Conservation (phyloP, 2,797 vertebrate genomes). For the Aldrovandia affinis region DNA sequence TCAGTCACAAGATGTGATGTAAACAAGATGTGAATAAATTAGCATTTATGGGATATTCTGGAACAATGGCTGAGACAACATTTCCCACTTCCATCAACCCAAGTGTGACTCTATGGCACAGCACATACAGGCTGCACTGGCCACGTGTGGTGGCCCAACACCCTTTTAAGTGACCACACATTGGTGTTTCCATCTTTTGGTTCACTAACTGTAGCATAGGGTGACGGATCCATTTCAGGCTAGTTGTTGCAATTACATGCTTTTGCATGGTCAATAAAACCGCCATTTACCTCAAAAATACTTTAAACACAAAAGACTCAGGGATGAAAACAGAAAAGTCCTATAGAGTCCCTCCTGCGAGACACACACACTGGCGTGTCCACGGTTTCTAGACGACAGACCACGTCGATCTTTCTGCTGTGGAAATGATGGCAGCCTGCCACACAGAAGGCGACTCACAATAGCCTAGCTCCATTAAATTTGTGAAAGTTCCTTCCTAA, state of each 20-base stretch:
- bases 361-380: conserved; percentile 47
- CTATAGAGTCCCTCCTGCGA: not conserved
- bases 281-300: not conserved
- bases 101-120: no score
- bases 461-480: conserved; percentile 97
- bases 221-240: not conserved
- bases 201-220: no score
- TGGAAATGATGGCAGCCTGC: conserved; percentile 80
- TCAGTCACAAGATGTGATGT: no score
- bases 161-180: no score
- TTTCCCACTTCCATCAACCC: no score
- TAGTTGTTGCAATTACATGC: not conserved
- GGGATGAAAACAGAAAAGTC: not conserved
- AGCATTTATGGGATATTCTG: no score
- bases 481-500: conserved; percentile 97
- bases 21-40: no score
- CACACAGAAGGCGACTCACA: conserved; percentile 97
- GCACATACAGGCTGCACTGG: no score
- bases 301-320: not conserved
- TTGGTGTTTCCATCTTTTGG: no score
- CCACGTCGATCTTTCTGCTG: conserved; percentile 45
- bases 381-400: conserved; percentile 50
- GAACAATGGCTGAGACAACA: no score
- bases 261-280: not conserved
- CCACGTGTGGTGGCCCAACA: no score